Evolutionary conservation across 1,140 invertebrate genomes (phyloP), one percentile per base, ranked within the genome.

Genomic region (Lepidotrigona ventralis): DNA sequence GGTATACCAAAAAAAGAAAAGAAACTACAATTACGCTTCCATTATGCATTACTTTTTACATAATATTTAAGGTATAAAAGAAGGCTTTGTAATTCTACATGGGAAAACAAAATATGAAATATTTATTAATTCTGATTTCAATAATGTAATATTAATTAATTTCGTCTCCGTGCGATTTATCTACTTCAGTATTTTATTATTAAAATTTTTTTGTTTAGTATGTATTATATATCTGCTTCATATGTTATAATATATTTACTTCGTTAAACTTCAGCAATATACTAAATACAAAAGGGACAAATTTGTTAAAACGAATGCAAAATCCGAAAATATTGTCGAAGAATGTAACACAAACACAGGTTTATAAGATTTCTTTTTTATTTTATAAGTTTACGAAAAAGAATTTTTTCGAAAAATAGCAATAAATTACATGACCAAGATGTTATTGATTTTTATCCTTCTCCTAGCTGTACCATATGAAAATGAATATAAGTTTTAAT

Each of bases 1-100:
- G 64, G 53, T 83, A 85, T 82, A 85, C 69, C 58, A 85, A 66
- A 87, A 87, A 56, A 21, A 46, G n/a, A 15, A 39, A 85, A 58
- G 83, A 83, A 74, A 46, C 63, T 60, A 69, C 54, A 81, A 79
- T 86, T 87, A 88, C 75, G 79, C 85, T 88, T 88, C 83, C 87
- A 83, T 51, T 87, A 83, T 60, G 68, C 70, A 60, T 88, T 85
- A 73, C 73, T 79, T 80, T 79, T 53, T 70, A 70, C 33, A 77
- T 86, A 85, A 74, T 82, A 73, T 76, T 82, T 46, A 82, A 58
- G 68, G 56, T 39, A 53, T 51, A 53, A 66, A 83, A 66, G n/a
- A 72, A n/a, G 58, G 60, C 69, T 79, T 82, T 51, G 26, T 77
- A 26, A 69, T 82, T 82, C 53, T 26, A 63, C 69, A 71, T n/a